phyloP scores from a whole-genome alignment of 2,797 vertebrate genomes.

The Tapera naevia region DNA sequence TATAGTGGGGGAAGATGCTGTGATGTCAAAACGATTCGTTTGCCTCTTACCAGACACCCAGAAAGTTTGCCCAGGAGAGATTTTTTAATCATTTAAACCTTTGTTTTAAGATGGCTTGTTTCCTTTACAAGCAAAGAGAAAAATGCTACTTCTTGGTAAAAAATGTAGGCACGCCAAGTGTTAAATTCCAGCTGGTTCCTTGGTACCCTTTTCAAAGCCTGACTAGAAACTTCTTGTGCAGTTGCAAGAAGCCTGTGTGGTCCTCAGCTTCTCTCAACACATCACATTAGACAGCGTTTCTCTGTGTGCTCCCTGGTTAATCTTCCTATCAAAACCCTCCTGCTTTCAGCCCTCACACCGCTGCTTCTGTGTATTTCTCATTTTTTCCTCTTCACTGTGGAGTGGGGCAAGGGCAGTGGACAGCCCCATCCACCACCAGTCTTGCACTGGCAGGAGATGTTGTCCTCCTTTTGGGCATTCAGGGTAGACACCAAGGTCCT shows the following conservation, averaged over 20 bases:
- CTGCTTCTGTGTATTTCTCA: accelerated
- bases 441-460: background rate
- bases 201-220: background rate
- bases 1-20: background rate
- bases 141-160: background rate
- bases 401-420: background rate
- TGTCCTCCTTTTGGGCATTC: background rate
- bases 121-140: background rate
- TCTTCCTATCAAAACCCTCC: background rate
- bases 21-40: background rate
- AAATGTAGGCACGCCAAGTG: background rate
- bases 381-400: background rate
- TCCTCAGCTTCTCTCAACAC: background rate
- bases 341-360: background rate
- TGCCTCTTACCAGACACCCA: background rate
- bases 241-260: background rate
- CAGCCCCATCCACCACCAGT: background rate
- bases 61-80: background rate
- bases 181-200: background rate
- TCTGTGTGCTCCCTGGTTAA: background rate
- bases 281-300: background rate
- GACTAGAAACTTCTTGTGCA: background rate
- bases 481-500: background rate
- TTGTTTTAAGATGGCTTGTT: background rate
- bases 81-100: background rate